Conservation (phyloP, 2,113 vertebrate species). For the Halichoeres trimaculatus region DNA sequence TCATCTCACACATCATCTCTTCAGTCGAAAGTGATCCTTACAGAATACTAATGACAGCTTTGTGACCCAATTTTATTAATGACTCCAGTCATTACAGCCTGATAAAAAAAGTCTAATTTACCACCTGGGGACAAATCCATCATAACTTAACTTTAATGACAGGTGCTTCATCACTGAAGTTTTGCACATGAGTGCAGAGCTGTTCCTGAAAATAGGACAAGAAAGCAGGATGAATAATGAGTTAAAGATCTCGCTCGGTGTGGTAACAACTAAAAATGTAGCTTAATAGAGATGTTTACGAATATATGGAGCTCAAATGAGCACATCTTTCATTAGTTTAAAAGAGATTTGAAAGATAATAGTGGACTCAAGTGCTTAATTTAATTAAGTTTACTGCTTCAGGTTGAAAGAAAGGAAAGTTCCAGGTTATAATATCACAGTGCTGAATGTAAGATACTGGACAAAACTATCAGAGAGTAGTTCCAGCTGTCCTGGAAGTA, state of each 20-base stretch:
- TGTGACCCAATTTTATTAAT: constrained; percentile 29
- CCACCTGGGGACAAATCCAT: constrained; percentile 6
- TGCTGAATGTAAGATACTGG: no score
- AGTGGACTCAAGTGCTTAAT: no score
- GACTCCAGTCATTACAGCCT: constrained; percentile 21
- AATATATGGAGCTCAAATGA: constrained; percentile 3
- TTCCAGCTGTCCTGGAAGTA: no score
- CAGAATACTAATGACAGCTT: constrained; percentile 6
- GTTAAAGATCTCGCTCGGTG: no score
- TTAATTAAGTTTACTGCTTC: no score
- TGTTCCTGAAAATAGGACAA: constrained; percentile 2
- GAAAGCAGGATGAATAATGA: constrained; percentile 8
- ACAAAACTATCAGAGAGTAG: no score
- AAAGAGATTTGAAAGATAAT: no score
- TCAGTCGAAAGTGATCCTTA: constrained; percentile 16
- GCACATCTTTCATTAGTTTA: not conserved
- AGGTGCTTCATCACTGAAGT: constrained; percentile 19
- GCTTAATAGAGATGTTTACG: constrained; percentile 11
- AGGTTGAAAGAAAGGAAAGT: no score
- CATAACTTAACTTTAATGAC: constrained; percentile 27
- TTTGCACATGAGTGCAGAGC: constrained; percentile 7
- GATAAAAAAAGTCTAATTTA: constrained; percentile 24
- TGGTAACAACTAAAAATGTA: not conserved
- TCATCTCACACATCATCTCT: constrained; percentile 37
- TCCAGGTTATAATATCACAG: no score